Evolutionary conservation across 2,888 invertebrate species (phyloP).

Genomic region (Spodoptera picta): DNA sequence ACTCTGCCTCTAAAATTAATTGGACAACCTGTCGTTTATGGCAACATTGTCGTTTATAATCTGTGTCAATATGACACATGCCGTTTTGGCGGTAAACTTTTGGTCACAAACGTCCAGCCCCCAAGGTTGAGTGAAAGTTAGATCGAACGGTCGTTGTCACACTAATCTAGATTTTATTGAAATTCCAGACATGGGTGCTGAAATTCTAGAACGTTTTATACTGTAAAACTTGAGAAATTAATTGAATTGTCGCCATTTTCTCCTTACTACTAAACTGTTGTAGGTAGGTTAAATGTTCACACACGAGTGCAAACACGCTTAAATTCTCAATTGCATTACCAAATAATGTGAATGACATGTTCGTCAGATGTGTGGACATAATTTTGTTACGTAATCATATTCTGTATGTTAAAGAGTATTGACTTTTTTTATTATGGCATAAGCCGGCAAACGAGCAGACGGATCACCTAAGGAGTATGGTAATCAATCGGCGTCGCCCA

Average conservation of each 20-base stretch:
- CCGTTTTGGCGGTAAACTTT: conserved; percentile 12
- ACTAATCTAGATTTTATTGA: conserved; percentile 32
- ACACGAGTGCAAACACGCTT: no score
- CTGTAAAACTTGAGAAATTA: conserved; percentile 12
- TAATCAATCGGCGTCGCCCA: no score
- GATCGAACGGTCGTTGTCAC: conserved; percentile 32
- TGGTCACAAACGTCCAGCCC: conserved; percentile 6
- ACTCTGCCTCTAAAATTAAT: conserved; percentile 10
- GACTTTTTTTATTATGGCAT: no score
- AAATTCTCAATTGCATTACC: no score
- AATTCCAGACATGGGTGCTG: conserved; percentile 19
- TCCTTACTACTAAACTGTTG: no score
- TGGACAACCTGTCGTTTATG: conserved; percentile 13
- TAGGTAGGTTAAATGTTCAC: no score
- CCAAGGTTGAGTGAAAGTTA: conserved; percentile 59
- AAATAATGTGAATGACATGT: no score
- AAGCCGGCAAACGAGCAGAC: no score
- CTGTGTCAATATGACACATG: conserved; percentile 28
- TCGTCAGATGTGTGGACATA: no score
- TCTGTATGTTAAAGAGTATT: no score
- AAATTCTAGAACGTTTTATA: conserved; percentile 20
- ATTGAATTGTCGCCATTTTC: not conserved
- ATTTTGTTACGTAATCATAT: no score
- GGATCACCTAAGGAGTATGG: no score
- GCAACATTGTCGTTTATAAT: conserved; percentile 24